These are phyloP conservation scores for Myripristis murdjan DNA, from an alignment of 2,797 vertebrate species.

Conservation along the genomic window DNA sequence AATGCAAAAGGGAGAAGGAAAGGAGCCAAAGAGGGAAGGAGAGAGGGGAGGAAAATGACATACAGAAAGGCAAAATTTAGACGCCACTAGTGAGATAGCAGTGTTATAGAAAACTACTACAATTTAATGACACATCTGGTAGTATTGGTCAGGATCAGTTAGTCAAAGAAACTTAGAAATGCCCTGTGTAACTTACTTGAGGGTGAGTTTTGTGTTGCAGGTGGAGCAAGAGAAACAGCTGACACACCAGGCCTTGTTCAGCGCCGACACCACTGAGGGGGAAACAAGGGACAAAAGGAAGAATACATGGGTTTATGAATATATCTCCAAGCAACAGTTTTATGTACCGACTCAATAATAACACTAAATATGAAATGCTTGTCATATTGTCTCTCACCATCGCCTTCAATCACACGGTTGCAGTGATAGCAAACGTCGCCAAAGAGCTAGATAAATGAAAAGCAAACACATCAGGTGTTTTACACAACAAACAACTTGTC, in stretches of 20 bases:
- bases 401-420: slow-evolving; percentile 99
- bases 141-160: not conserved
- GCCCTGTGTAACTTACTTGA: slow-evolving; percentile 93
- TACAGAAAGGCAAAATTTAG: slow-evolving; percentile 41
- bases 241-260: slow-evolving; percentile 99
- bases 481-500: not conserved
- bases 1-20: slow-evolving; percentile 40
- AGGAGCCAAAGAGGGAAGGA: slow-evolving; percentile 30
- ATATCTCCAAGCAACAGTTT: not conserved
- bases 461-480: slow-evolving; percentile 30
- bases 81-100: slow-evolving; percentile 6
- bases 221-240: slow-evolving; percentile 98
- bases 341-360: slow-evolving; percentile 5
- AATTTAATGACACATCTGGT: not conserved
- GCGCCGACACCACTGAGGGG: slow-evolving; percentile 93
- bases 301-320: not conserved
- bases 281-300: not conserved
- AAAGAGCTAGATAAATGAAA: slow-evolving; percentile 88
- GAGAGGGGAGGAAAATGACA: slow-evolving; percentile 31
- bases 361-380: slow-evolving; percentile 17
- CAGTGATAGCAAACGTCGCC: slow-evolving; percentile 99
- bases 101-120: slow-evolving; percentile 35
- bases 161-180: not conserved
- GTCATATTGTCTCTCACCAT: slow-evolving; percentile 87
- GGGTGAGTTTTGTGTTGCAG: slow-evolving; percentile 98